A percentile compares a stretch with the other conserved stretches of the same genome.
Conservation (phyloP, 2,797 vertebrate species). For the Myotis findleyi region DNA sequence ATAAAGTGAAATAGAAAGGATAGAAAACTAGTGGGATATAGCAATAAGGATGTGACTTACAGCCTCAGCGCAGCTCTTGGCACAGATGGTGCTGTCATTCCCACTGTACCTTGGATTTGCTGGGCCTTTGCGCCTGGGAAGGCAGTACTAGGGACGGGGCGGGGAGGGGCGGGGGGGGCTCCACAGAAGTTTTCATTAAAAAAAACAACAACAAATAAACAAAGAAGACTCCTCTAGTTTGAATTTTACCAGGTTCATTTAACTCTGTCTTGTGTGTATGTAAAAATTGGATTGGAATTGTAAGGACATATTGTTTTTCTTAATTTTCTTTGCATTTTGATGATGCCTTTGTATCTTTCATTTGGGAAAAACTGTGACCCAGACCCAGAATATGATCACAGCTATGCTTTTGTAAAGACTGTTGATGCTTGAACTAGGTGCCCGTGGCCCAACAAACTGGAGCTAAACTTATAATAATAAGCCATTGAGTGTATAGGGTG, state of each 20-base stretch:
- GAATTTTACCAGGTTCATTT: not conserved
- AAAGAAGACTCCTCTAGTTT: slow-evolving; percentile 7
- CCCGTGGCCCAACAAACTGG: not conserved
- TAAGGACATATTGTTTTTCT: not conserved
- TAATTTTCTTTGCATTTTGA: slow-evolving; percentile 6
- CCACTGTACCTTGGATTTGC: not conserved
- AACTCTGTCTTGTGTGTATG: not conserved
- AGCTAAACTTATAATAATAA: not conserved
- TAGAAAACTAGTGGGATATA: not conserved
- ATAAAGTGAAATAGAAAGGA: not conserved
- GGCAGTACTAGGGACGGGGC: not conserved
- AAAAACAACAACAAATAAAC: not conserved
- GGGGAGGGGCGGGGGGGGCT: not conserved
- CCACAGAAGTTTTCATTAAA: not conserved
- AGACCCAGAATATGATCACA: not conserved
- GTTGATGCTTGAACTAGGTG: not conserved
- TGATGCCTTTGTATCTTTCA: not conserved
- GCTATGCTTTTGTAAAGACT: not conserved
- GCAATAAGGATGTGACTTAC: rapidly evolving
- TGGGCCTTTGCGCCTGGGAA: not conserved
- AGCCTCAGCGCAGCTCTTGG: not conserved
- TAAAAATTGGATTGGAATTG: slow-evolving; percentile 27
- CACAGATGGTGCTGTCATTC: not conserved
- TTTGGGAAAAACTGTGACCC: not conserved
- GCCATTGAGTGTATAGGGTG: not conserved